Evolutionary conservation across 2,797 vertebrate species (phyloP), one percentile per base, ranked within the genome.

Genomic region (Tenualosa thibaudeaui): DNA sequence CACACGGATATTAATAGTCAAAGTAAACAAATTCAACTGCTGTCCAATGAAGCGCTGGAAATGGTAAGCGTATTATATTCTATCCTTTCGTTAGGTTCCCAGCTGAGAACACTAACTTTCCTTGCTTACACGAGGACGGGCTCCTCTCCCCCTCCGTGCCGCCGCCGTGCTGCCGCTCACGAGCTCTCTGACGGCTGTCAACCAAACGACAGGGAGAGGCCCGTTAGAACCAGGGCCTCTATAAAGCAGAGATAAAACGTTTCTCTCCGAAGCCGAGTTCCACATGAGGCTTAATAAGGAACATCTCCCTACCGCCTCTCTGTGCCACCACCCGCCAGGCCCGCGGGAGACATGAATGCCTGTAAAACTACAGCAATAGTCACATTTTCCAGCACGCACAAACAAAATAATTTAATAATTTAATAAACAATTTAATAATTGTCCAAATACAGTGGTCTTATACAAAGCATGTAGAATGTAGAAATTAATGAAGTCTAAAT

Each of bases 1-100:
- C 60, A n/a, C 60, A 65, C 60, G 9, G 60, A 65, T 65, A 65
- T 65, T 65, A 65, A 65, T 65, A 65, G 60, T n/a, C 60, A 65
- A 65, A 65, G 60, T 65, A 65, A 65, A 65, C 60, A 24, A 65
- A 24, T 65, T 65, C 60, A 65, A 26, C 6, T n/a, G n/a, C 22
- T n/a, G 60, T 26, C 60, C 24, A 8, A 65, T 4, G 24, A n/a
- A 65, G 60, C 10, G n/a, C n/a, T 26, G 60, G 26, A 65, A 65
- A 65, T 26, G 26, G 60, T 26, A 26, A n/a, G 24, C 6, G 60
- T 65, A 65, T 65, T 65, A 65, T 65, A 26, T 65, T 65, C n/a
- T n/a, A 65, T 26, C 60, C n/a, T 1, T 26, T 65, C 60, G n/a
- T 24, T 24, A 24, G 60, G 0, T 2, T 22, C 60, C 60, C n/a